Conservation (phyloP, 1,140 invertebrate species). For the Sitophilus oryzae region DNA sequence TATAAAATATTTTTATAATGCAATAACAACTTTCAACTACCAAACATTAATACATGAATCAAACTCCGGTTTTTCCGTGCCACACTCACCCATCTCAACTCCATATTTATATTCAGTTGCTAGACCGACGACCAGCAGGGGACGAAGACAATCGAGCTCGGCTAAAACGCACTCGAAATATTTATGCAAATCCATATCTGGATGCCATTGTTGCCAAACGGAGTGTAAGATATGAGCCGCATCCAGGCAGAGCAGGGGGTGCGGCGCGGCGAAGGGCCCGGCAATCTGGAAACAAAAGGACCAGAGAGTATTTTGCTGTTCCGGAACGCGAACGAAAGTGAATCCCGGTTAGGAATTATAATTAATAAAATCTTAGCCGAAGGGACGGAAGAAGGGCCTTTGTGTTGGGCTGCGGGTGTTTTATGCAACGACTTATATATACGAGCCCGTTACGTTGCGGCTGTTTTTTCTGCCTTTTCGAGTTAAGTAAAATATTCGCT, state of each 20-base stretch:
- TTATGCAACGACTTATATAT: not conserved
- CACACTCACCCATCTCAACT: too few species aligned
- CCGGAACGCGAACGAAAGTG: slow-evolving; percentile 14
- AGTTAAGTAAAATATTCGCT: too few species aligned
- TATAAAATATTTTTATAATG: too few species aligned
- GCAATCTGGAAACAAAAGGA: slow-evolving; percentile 24
- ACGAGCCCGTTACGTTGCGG: not conserved
- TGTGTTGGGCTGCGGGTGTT: not conserved
- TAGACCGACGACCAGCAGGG: too few species aligned
- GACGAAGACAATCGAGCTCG: slow-evolving; percentile 3
- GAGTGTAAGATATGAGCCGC: slow-evolving; percentile 30
- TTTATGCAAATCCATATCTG: slow-evolving; percentile 33
- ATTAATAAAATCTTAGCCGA: slow-evolving; percentile 25
- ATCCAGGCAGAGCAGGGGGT: slow-evolving; percentile 4
- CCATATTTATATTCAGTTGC: slow-evolving; percentile 22
- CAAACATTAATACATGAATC: too few species aligned
- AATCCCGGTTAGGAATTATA: slow-evolving; percentile 23
- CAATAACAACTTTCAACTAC: too few species aligned
- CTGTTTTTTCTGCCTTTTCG: too few species aligned
- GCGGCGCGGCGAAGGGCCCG: too few species aligned
- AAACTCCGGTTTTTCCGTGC: too few species aligned
- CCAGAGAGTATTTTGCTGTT: slow-evolving; percentile 11
- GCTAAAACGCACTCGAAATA: slow-evolving; percentile 23
- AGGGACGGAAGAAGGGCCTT: too few species aligned
- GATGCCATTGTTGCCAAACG: slow-evolving; percentile 32